Conservation (phyloP, 1,140 invertebrate genomes). For the Leucophenga varia region DNA sequence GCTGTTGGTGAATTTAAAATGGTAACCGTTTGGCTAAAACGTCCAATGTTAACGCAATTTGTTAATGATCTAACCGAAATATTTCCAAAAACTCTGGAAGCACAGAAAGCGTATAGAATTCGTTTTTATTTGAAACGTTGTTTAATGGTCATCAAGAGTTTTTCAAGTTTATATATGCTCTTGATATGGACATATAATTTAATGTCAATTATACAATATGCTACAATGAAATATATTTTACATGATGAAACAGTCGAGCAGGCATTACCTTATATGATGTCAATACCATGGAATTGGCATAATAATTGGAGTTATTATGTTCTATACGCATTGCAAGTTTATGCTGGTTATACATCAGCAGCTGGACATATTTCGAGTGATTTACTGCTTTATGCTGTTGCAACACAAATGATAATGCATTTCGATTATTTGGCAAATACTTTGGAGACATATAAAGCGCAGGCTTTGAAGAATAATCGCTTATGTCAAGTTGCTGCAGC, state of each 20-base stretch:
- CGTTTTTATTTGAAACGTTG: constrained; percentile 24
- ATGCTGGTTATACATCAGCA: constrained; percentile 39
- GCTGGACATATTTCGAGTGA: constrained; percentile 44
- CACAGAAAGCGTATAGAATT: constrained; percentile 25
- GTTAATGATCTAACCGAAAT: constrained; percentile 23
- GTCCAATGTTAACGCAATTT: constrained; percentile 16
- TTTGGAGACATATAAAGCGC: constrained; percentile 22
- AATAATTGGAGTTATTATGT: constrained; percentile 33
- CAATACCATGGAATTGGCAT: constrained; percentile 30
- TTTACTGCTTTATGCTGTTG: constrained; percentile 34
- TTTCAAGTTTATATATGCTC: constrained; percentile 33
- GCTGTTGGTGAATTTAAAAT: constrained; percentile 37
- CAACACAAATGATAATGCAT: constrained; percentile 42
- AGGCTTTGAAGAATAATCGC: constrained; percentile 5
- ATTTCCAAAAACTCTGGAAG: constrained; percentile 19
- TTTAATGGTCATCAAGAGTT: constrained; percentile 27
- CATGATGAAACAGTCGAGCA: constrained; percentile 18
- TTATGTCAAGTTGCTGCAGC: not conserved
- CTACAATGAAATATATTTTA: constrained; percentile 34
- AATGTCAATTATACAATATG: constrained; percentile 31
- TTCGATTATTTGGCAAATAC: constrained; percentile 27
- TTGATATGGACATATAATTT: constrained; percentile 48
- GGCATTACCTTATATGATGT: constrained; percentile 33
- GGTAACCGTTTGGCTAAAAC: constrained; percentile 33
- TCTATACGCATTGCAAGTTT: constrained; percentile 20